Evolutionary conservation across 2,888 invertebrate genomes (phyloP).

Genomic region (Anoplius nigerrimus): DNA sequence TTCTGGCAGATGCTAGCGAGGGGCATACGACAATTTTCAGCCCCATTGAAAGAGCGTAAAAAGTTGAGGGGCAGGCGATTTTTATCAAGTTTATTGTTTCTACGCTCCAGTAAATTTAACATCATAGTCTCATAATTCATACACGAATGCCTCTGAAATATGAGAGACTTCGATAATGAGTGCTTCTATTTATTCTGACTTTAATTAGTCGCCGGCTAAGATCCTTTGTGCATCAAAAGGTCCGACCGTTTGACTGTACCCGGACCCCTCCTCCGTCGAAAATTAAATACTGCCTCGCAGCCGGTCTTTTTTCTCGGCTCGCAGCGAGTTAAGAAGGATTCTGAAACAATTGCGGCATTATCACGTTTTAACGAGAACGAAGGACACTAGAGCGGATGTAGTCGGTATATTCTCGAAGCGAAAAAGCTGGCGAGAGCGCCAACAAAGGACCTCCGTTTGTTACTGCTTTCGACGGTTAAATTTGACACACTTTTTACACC

Average conservation of each 20-base stretch:
- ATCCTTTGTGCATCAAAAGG: not conserved
- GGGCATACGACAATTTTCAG: too few species aligned
- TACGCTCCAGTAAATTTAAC: too few species aligned
- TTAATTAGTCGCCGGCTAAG: not conserved
- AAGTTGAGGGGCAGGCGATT: too few species aligned
- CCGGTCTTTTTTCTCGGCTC: not conserved
- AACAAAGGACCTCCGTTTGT: too few species aligned
- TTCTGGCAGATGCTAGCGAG: too few species aligned
- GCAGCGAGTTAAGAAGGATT: not conserved
- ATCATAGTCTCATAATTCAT: too few species aligned
- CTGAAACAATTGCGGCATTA: not conserved
- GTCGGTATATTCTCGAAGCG: too few species aligned
- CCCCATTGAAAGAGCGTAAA: too few species aligned
- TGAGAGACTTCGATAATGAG: conserved; percentile 12
- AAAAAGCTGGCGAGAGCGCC: too few species aligned
- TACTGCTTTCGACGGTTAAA: too few species aligned
- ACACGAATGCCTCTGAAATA: not conserved
- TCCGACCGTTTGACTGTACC: not conserved
- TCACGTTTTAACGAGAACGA: conserved; percentile 2
- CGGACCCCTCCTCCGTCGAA: conserved; percentile 23
- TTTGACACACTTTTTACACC: too few species aligned
- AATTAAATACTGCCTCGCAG: conserved; percentile 39
- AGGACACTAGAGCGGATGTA: not conserved
- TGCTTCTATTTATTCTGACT: not conserved
- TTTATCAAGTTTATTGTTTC: too few species aligned